A percentile compares a stretch with the other conserved stretches of the same genome.
These are phyloP conservation scores for Amphipyra tragopoginis DNA, from an alignment of 2,888 invertebrate species.

Conservation along the genomic window DNA sequence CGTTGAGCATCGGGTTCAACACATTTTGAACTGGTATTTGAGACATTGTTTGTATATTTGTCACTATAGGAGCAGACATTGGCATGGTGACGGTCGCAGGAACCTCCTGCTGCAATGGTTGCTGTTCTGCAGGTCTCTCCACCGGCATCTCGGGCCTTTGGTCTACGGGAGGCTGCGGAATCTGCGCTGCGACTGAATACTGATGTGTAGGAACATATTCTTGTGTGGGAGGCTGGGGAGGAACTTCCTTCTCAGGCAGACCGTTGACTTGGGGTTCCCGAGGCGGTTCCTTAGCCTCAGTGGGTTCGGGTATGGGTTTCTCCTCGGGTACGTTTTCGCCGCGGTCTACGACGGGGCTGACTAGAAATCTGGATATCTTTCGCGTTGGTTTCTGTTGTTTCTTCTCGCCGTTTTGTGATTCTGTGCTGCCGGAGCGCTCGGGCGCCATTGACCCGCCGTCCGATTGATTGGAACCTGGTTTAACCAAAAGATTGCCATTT, in stretches of 20 bases:
- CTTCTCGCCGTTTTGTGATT: constrained; percentile 79
- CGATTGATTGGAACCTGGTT: constrained; percentile 84
- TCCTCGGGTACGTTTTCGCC: constrained; percentile 73
- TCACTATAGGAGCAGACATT: constrained; percentile 53
- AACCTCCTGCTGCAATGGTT: constrained; percentile 41
- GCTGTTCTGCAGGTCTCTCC: constrained; percentile 46
- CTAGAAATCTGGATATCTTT: constrained; percentile 95
- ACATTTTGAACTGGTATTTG: constrained; percentile 59
- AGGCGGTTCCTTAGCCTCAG: constrained; percentile 47
- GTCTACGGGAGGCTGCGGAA: constrained; percentile 63
- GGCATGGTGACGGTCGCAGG: constrained; percentile 55
- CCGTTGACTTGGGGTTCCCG: constrained; percentile 69
- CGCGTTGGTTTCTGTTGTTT: constrained; percentile 90
- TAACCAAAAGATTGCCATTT: not conserved
- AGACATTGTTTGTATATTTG: constrained; percentile 50
- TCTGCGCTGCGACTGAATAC: constrained; percentile 71
- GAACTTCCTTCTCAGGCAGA: constrained; percentile 64
- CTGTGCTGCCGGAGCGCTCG: constrained; percentile 81
- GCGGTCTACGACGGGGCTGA: constrained; percentile 93
- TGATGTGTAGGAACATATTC: constrained; percentile 77
- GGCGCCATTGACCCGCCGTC: constrained; percentile 81
- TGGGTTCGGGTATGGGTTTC: constrained; percentile 53
- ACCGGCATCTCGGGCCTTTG: constrained; percentile 56
- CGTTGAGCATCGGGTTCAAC: constrained; percentile 66
- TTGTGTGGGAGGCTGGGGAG: constrained; percentile 48